Base-by-base conservation (phyloP, 2,797 vertebrate genomes). In the Poeciliopsis presidionis region DNA sequence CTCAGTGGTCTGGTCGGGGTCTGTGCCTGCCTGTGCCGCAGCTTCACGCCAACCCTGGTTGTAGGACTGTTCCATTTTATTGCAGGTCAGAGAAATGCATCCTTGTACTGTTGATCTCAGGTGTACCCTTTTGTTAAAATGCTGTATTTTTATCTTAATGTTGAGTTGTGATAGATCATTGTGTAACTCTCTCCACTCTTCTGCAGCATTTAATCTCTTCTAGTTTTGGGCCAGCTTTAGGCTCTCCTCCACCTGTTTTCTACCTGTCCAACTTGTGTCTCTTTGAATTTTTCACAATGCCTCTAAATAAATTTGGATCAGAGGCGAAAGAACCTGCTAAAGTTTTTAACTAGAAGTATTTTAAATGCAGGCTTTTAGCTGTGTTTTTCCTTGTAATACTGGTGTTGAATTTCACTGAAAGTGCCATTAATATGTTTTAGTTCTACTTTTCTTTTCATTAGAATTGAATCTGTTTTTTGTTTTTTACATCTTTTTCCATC, bases 11-110 rank as follows among this genome's bases (percentile, higher is more conserved):
- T 99, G 5, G 94, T 98, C 5, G 98, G 98, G 69, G 94, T 99
- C 79, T 98, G 97, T 55, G 98, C 97, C 63, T 99, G 98, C 90
- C 94, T 98, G 76, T 99, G 98, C 83, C 97, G 96, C 79, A 99
- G 97, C 87, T 94, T 99, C 79, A 98, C 96, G 28, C 98, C 98
- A 0, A 97, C 97, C 30, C 91, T 98, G 75, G 96, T 93, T 43
- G 97, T 98, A 0, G 98, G 98, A 72, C 91, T 98, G 73, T 95
- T 99, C 41, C 97, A 99, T 88, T 95, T 99, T 61, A 94, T 99
- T 39, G 97, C 98, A 91, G 97, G 98, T 99, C 46, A 94, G 91
- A 81, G 1, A 76, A 81, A 20, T n/a, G 28, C 33, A 9, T 16
- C 12, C 7, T 2, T 36, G 7, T 8, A 5, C 36, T 30, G 28